Base-by-base conservation (phyloP, 2,113 vertebrate species). In the Dascyllus trimaculatus region DNA sequence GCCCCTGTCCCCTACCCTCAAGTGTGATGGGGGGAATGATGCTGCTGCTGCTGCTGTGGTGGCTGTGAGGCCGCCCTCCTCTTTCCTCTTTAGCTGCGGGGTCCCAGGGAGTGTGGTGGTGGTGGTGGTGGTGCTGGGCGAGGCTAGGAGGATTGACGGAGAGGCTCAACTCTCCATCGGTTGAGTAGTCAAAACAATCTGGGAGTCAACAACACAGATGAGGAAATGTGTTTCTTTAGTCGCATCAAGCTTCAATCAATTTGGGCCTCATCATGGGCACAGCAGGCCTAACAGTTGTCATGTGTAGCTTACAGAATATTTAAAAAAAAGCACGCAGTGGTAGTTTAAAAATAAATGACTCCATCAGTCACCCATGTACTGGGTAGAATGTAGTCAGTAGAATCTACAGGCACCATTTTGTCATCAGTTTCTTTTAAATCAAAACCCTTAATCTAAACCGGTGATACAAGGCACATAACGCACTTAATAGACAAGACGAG, bases 111-210 rank as follows among this genome's bases (percentile, higher is more conserved):
- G 94, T 90, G 93, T 93, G 68, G 67, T 93, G 76, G 15, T 80
- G 52, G 13, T 71, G 70, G 21, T 75, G 67, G 21, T 57, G 71
- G 8, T 60, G 71, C 75, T 78, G 96, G 95, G 94, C 93, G 94
- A 93, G 94, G 93, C 95, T 96, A 95, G 95, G 93, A 95, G 96
- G 96, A 95, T 93, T 96, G 97, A 96, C 92, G 94, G 93, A 93
- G 95, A 96, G 92, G 95, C 96, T 96, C 93, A 96, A 95, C 93
- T 98, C 97, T 94, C 96, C 96, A 88, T 96, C 97, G 90, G 93
- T 96, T 95, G 97, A 97, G 97, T 96, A 95, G 97, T 99, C 98
- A 98, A 99, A 97, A 97, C 97, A 96, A 98, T 99, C 98, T 99
- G 98, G 96, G 97, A 98, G 97, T 97, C 97, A 97, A 99, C 97